Percentiles rank a stretch among this genome's conserved stretches.
Evolutionary conservation across 2,113 vertebrate genomes (phyloP).

Genomic region (Seriola dumerili): DNA sequence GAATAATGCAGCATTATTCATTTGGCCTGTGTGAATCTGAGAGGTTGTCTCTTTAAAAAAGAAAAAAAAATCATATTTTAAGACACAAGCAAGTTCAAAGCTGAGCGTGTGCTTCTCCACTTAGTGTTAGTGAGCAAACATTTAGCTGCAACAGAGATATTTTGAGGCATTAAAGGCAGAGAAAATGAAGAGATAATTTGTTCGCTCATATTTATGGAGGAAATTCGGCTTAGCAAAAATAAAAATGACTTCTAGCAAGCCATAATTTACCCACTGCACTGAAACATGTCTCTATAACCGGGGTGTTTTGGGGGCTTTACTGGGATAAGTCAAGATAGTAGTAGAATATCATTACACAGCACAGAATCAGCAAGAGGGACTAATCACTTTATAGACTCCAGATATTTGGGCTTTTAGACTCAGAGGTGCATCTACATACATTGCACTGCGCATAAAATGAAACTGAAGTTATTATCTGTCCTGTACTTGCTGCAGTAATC

Average conservation of each 20-base stretch:
- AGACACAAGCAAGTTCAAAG: background rate
- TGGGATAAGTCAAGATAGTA: slow-evolving; percentile 39
- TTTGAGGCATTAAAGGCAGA: slow-evolving; percentile 15
- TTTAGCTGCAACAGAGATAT: background rate
- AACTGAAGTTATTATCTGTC: slow-evolving; percentile 19
- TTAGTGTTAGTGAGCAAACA: background rate
- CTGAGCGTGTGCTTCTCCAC: background rate
- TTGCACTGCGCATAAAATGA: slow-evolving; percentile 3
- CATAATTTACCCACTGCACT: slow-evolving; percentile 31
- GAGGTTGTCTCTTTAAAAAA: background rate
- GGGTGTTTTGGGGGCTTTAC: slow-evolving; percentile 33
- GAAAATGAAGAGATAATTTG: slow-evolving; percentile 25
- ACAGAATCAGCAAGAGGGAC: slow-evolving; percentile 37
- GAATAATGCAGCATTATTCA: background rate
- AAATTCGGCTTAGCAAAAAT: slow-evolving; percentile 11
- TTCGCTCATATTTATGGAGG: background rate
- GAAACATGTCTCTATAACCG: slow-evolving; percentile 28
- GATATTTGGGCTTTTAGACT: slow-evolving; percentile 39
- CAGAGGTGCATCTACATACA: background rate
- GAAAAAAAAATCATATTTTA: background rate
- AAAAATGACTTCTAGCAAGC: slow-evolving; percentile 13
- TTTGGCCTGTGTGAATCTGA: slow-evolving; percentile 4
- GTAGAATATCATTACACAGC: slow-evolving; percentile 39
- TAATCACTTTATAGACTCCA: slow-evolving; percentile 50
- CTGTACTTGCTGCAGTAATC: slow-evolving; percentile 36